Evolutionary conservation across 2,888 invertebrate species (phyloP), one percentile per base, ranked within the genome.

Genomic region (Elysia crispata): DNA sequence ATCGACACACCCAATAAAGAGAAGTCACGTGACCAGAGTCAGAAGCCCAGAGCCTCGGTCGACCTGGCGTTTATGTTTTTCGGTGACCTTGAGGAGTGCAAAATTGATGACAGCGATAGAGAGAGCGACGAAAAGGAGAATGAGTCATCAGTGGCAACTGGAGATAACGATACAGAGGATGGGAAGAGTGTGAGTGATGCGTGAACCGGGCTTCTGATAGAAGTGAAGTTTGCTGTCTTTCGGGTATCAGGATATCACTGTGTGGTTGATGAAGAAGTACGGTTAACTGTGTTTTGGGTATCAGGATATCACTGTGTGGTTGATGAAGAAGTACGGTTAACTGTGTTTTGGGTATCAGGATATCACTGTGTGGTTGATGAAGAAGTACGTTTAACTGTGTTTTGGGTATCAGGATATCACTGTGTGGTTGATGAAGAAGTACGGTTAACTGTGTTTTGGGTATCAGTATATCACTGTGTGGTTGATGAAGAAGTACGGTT

Each of bases 1-100:
- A 33, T 70, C 1, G 33, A 30, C 30, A 8, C 30, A 13, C 5
- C 1, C 15, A 18, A 25, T 23, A 5, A 30, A 23, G 28, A 31
- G n/a, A 31, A 20, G 20, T n/a, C 18, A 30, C 18, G 20, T 70
- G 50, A 41, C 25, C 54, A 79, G 31, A 28, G 54, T 15, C 41
- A 64, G 20, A 74, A 73, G 25, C 79, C 73, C 23, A 62, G 79
- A 25, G 28, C 73, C 54, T 79, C 79, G 0, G 79, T 79, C 31
- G 79, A 79, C 30, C 41, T 79, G 30, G 79, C 73, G 20, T 50
- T 62, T n/a, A 70, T 79, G 23, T 79, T 79, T 18, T 79, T 79
- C 33, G 79, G 79, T 13, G 41, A 62, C 23, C 31, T 62, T 0
- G 66, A 66, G 0, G 62, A 23, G 1, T 31, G 54, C 3, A 25